Base-by-base conservation (phyloP, 2,888 invertebrate genomes). In the Dryomyza anilis region DNA sequence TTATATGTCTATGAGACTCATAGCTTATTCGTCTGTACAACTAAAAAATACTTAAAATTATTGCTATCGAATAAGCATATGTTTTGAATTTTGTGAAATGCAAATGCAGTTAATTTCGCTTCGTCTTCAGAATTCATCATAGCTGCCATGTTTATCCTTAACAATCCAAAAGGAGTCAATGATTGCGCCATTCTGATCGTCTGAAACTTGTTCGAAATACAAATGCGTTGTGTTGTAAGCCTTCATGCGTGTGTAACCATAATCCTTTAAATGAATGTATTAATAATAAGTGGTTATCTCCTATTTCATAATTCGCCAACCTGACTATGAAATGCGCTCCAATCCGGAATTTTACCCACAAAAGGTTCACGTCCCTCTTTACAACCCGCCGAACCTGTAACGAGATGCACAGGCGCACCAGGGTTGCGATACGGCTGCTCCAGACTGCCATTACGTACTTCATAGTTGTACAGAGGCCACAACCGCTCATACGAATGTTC, bases 401-500 rank as follows among this genome's bases (percentile, higher is more conserved):
- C 89, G 77, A 99, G 87, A 80, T 99, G 98, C 0, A 98, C 92
- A 0, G 98, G 96, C 0, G 96, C 98, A 68, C 89, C 73, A 0
- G 88, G 87, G 79, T 88, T 87, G 53, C 79, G 80, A 70, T 88
- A 88, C 0, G 88, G 88, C 3, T 83, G 75, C 0, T 77, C 74
- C 1, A 68, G 48, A 0, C 87, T 85, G 21, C 89, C 90, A 78
- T 91, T 91, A 77, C 87, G 88, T 0, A 89, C 91, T 77, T 86
- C 85, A 73, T 90, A 88, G 82, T 98, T 88, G 84, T 94, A 99
- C 64, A 98, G 89, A 8, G 98, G 98, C 93, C 94, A 98, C 45
- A 96, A 85, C 48, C 99, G 86, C 84, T 99, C 98, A 81, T 98
- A 99, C 5, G 94, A 94, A 84, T 99, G 98, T 81, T 99, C 98